phyloP scores from a whole-genome alignment of 2,888 invertebrate genomes.

The Microctonus aethiopoides region DNA sequence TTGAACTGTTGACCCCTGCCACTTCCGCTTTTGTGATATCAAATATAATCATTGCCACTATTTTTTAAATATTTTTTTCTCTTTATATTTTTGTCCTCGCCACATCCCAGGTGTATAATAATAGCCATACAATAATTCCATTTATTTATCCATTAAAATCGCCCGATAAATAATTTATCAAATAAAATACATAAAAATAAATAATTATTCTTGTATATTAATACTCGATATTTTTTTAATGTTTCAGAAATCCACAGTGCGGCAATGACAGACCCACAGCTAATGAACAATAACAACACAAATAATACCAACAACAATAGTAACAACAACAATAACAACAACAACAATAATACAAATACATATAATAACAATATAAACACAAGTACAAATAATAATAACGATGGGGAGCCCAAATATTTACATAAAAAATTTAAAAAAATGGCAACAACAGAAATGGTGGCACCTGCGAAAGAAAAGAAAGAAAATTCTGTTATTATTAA shows the following conservation, averaged over 20 bases:
- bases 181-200: background rate
- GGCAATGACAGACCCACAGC: constrained; percentile 65
- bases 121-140: background rate
- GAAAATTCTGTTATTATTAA: constrained; percentile 35
- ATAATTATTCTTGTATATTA: background rate
- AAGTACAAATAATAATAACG: constrained; percentile 54
- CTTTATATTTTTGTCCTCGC: constrained; percentile 41
- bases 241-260: constrained; percentile 58
- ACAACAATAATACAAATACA: constrained; percentile 32
- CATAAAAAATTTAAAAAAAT: constrained; percentile 95
- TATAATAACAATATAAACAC: constrained; percentile 45
- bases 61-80: too few species aligned
- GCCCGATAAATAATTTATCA: background rate
- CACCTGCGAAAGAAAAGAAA: constrained; percentile 57
- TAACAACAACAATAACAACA: constrained; percentile 51
- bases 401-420: constrained; percentile 79
- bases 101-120: constrained; percentile 33
- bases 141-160: background rate
- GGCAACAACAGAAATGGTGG: constrained; percentile 70
- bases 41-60: too few species aligned
- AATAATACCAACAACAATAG: constrained; percentile 48
- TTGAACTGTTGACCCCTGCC: constrained; percentile 55
- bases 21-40: constrained; percentile 53
- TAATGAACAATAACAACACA: constrained; percentile 50
- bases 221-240: constrained; percentile 1